Conservation (phyloP, 2,113 vertebrate species). For the Aviceda subcristata region DNA sequence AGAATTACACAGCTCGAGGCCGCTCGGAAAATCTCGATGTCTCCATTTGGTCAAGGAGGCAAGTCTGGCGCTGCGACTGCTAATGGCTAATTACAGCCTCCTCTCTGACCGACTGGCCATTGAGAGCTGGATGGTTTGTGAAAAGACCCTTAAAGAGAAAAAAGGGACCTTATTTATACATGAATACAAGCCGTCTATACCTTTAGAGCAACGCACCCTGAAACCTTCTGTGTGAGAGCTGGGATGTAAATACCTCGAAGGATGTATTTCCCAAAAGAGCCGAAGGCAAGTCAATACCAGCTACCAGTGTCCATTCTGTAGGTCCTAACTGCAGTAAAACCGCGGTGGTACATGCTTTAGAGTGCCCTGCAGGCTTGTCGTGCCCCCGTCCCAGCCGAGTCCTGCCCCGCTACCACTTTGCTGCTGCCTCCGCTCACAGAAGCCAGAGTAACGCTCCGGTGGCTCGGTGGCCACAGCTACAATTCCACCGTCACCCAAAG, state of each 20-base stretch:
- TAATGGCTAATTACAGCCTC: background rate
- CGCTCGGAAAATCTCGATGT: background rate
- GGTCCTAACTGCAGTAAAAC: background rate
- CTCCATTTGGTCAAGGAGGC: background rate
- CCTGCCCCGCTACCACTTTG: background rate
- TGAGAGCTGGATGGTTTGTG: background rate
- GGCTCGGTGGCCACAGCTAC: background rate
- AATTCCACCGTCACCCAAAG: background rate
- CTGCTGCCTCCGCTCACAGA: background rate
- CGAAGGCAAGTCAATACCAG: background rate
- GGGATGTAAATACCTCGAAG: background rate
- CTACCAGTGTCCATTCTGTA: accelerated
- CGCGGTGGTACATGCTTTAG: accelerated
- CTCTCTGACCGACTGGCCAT: background rate
- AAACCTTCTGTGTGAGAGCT: background rate
- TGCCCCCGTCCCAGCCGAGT: background rate
- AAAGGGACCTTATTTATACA: background rate
- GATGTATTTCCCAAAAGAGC: background rate
- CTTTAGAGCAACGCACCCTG: background rate
- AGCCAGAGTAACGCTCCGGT: background rate
- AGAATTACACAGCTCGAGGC: background rate
- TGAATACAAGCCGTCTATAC: too few species aligned
- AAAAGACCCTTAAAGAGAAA: background rate
- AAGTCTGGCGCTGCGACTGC: background rate
- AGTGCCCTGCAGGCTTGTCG: background rate